Base-by-base conservation (phyloP, 1,140 invertebrate genomes). In the Maconellicoccus hirsutus region DNA sequence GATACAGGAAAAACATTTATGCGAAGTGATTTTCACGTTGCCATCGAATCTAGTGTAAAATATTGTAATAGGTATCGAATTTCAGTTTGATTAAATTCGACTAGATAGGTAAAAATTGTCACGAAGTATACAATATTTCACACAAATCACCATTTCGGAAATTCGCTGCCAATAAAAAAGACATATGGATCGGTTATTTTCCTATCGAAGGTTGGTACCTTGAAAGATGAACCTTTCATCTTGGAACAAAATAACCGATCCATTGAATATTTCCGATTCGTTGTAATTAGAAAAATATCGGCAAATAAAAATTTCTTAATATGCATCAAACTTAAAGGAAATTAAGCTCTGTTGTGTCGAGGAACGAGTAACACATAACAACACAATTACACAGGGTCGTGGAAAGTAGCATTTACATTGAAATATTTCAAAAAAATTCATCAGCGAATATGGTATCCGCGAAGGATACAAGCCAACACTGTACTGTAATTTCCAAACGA, bases 1-100 rank as follows among this genome's bases (percentile, higher is more conserved):
- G 21, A 66, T 66, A 25, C 61, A 66, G 61, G 61, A 66, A 66
- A 66, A 66, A 66, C 61, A 66, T 66, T 66, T 66, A 66, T 25
- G 22, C 22, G 61, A 14, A 14, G 61, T 66, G 25, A 23, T 23
- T 66, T 16, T 52, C 29, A 33, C 29, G 29, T 33, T 33, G 29
- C 29, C 29, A 33, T 33, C 3, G 12, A 33, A 33, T 33, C 29
- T n/a, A 12, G 29, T 33, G 29, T 33, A 33, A 33, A 33, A 33
- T 33, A 33, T 33, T 33, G 29, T 12, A n/a, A n/a, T n/a, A n/a
- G n/a, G n/a, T n/a, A n/a, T n/a, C n/a, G n/a, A n/a, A n/a, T n/a
- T n/a, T n/a, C n/a, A n/a, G n/a, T n/a, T n/a, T n/a, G n/a, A n/a
- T n/a, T n/a, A n/a, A n/a, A 33, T 33, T 33, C 29, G 29, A 33